A percentile compares a stretch with the other conserved stretches of the same genome.
Evolutionary conservation across 1,140 invertebrate genomes (phyloP).

Genomic region (Oreohelix idahoensis): DNA sequence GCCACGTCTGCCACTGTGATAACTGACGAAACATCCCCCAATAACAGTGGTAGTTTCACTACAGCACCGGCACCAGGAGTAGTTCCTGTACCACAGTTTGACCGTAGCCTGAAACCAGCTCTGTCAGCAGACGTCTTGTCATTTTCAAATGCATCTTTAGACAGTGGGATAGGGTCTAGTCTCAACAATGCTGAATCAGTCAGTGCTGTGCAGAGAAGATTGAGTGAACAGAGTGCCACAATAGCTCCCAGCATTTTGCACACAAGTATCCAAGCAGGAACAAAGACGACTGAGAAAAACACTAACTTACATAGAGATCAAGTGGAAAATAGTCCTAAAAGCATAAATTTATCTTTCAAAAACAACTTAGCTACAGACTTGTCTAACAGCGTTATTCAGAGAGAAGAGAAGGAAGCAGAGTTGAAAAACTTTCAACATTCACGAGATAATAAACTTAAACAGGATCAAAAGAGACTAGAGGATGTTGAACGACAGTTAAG

Average conservation of each 20-base stretch:
- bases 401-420: slow-evolving; percentile 22
- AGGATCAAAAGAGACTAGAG: slow-evolving; percentile 54
- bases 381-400: neutral
- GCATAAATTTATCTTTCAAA: slow-evolving; percentile 9
- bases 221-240: neutral
- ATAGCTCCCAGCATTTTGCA: neutral
- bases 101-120: slow-evolving; percentile 59
- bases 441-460: neutral
- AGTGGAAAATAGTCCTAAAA: neutral
- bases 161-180: neutral
- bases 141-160: neutral
- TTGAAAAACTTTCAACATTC: neutral
- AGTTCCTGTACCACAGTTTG: slow-evolving; percentile 49
- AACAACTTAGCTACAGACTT: slow-evolving; percentile 21
- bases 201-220: neutral
- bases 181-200: neutral
- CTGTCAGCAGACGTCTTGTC: neutral
- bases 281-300: neutral
- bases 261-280: neutral
- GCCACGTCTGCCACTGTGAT: neutral
- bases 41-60: neutral
- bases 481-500: slow-evolving; percentile 73
- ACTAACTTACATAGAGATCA: slow-evolving; percentile 10
- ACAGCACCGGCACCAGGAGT: neutral
- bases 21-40: slow-evolving; percentile 5